A percentile compares a stretch with the other conserved stretches of the same genome.
Conservation (phyloP, 2,113 vertebrate species). For the Epinephelus lanceolatus region DNA sequence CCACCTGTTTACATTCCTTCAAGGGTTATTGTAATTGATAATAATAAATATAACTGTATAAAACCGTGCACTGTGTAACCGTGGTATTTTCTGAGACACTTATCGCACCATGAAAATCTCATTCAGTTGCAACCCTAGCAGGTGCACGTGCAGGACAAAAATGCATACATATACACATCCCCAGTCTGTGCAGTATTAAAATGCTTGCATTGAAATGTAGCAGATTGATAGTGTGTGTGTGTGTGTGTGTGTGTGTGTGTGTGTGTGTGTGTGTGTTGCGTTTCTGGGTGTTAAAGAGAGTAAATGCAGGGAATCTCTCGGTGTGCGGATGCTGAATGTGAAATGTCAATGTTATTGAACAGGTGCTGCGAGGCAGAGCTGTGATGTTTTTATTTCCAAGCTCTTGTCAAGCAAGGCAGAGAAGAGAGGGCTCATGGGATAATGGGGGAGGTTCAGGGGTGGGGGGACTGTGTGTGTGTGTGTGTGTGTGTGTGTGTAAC, state of each 20-base stretch:
- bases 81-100: too few relatives aligned
- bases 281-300: conserved; percentile 74
- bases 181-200: conserved; percentile 29
- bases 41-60: too few relatives aligned
- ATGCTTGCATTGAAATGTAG: conserved; percentile 43
- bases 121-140: background rate
- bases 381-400: conserved; percentile 87
- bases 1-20: too few relatives aligned
- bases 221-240: conserved; percentile 43
- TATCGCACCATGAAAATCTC: too few relatives aligned
- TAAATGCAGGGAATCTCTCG: conserved; percentile 73
- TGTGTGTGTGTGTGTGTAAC: conserved; percentile 30
- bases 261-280: conserved; percentile 55
- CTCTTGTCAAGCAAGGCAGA: conserved; percentile 75
- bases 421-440: conserved; percentile 81
- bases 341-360: conserved; percentile 88
- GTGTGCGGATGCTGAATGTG: conserved; percentile 80
- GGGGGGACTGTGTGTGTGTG: conserved; percentile 45
- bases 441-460: conserved; percentile 72
- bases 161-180: background rate
- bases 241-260: conserved; percentile 17
- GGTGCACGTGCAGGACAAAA: background rate
- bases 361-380: conserved; percentile 83
- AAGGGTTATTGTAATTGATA: too few relatives aligned
- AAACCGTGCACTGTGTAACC: too few relatives aligned